Evolutionary conservation across 1,140 invertebrate genomes (phyloP).

Genomic region (Philaenus spumarius): DNA sequence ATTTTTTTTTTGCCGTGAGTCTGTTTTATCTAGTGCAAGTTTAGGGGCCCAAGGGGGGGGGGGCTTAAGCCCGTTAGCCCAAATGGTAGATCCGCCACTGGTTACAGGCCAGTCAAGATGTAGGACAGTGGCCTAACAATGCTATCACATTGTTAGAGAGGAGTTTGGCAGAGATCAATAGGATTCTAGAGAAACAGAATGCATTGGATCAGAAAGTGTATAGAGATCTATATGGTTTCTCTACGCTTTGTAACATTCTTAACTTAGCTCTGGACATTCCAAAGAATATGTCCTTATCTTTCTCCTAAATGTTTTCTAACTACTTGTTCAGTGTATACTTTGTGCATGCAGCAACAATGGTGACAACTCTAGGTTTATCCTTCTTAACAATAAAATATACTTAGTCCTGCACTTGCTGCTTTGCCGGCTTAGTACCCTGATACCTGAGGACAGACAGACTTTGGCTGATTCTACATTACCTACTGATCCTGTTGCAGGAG

Average conservation of each 20-base stretch:
- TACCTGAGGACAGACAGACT: too few relatives aligned
- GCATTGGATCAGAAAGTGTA: conserved; percentile 47
- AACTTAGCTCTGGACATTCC: conserved; percentile 40
- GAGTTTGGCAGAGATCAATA: conserved; percentile 52
- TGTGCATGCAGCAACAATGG: conserved; percentile 46
- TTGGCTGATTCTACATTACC: too few relatives aligned
- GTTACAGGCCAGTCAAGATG: conserved; percentile 47
- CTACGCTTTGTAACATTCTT: conserved; percentile 43
- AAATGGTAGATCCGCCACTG: too few relatives aligned
- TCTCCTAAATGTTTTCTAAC: conserved; percentile 54
- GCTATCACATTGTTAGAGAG: conserved; percentile 52
- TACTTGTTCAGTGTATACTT: conserved; percentile 51
- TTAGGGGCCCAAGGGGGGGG: too few relatives aligned
- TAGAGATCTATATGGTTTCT: conserved; percentile 47
- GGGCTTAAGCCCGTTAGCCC: too few relatives aligned
- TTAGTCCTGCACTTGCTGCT: conserved; percentile 59
- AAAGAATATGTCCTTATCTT: conserved; percentile 40
- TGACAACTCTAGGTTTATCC: conserved; percentile 55
- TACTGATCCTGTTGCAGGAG: too few relatives aligned
- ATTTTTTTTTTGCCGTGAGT: too few relatives aligned
- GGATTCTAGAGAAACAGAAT: conserved; percentile 52
- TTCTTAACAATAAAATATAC: conserved; percentile 63
- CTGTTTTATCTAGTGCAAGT: too few relatives aligned
- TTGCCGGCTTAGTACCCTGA: conserved; percentile 44
- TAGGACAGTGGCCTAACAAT: conserved; percentile 51